Base-by-base conservation (phyloP, 2,888 invertebrate species). In the Pristionchus fissidentatus region DNA sequence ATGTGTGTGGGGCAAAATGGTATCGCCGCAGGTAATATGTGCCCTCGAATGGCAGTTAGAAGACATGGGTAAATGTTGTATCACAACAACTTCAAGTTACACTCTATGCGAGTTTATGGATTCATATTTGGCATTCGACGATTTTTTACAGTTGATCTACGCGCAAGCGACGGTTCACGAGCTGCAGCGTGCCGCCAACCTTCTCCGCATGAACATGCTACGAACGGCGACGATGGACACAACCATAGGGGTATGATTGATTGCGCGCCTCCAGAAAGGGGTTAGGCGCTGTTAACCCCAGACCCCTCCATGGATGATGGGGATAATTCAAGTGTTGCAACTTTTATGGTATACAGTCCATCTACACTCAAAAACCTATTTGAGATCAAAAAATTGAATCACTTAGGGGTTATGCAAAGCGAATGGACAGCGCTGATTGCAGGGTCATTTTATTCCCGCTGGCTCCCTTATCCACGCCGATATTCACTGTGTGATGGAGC, bases 121-220 rank as follows among this genome's bases (percentile, higher is more conserved):
- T n/a, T n/a, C n/a, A n/a, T n/a, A n/a, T n/a, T n/a, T n/a, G n/a
- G n/a, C n/a, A n/a, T n/a, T n/a, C n/a, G n/a, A n/a, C n/a, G 46
- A 7, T 46, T 46, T 60, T 60, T 32, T 38, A 19, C 79, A 79
- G 79, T 57, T 79, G 79, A 57, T 57, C 41, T 79, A 79, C 43
- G 79, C 57, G 3, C 79, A 79, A 32, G 79, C 79, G 8, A 57
- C 55, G 26, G 49, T 79, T 29, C 38, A 38, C 38, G 79, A 79
- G 22, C 15, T 79, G 38, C 79, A 79, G 29, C 4, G 79, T 35
- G 55, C 55, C 29, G 79, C 79, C 4, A 79, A 79, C 29, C 38
- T 79, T 0, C 79, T 79, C 0, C 43, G 41, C 38, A 57, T 57
- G n/a, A 79, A 79, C 29, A 15, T 79, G 13, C n/a, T 79, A 2